Percentiles rank a stretch among this genome's conserved stretches.
These are phyloP conservation scores for Scartelaos histophorus DNA, from an alignment of 2,113 vertebrate genomes.

Conservation along the genomic window DNA sequence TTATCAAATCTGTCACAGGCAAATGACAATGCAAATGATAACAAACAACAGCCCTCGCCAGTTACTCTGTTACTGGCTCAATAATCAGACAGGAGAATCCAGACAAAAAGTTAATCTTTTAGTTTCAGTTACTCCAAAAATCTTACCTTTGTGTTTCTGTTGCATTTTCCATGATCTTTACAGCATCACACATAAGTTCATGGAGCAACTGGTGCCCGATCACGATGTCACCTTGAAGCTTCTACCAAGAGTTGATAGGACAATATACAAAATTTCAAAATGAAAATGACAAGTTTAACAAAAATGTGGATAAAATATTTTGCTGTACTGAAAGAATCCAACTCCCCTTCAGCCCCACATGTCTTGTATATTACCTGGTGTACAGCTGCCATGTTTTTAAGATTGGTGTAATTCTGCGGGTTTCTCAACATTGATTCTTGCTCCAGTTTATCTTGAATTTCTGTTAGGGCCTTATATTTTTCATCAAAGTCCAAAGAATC, in stretches of 20 bases:
- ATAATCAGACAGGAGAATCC: not conserved
- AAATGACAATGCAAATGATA: no score
- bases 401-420: constrained; percentile 60
- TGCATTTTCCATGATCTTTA: constrained; percentile 71
- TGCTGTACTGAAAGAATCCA: no score
- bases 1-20: no score
- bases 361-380: constrained; percentile 83
- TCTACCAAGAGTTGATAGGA: constrained; percentile 67
- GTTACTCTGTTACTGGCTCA: not conserved
- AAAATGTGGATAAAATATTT: no score
- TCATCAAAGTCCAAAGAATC: constrained; percentile 76
- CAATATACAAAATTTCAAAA: not conserved
- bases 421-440: constrained; percentile 53
- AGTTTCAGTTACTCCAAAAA: not conserved
- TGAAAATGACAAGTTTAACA: not conserved
- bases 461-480: constrained; percentile 79
- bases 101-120: not conserved
- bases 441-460: constrained; percentile 79
- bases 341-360: not conserved
- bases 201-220: constrained; percentile 82
- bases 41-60: no score
- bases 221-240: constrained; percentile 81
- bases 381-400: constrained; percentile 78
- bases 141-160: constrained; percentile 80
- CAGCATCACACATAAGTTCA: constrained; percentile 75